phyloP scores from a whole-genome alignment of 2,113 vertebrate genomes.

The Orycteropus afer region DNA sequence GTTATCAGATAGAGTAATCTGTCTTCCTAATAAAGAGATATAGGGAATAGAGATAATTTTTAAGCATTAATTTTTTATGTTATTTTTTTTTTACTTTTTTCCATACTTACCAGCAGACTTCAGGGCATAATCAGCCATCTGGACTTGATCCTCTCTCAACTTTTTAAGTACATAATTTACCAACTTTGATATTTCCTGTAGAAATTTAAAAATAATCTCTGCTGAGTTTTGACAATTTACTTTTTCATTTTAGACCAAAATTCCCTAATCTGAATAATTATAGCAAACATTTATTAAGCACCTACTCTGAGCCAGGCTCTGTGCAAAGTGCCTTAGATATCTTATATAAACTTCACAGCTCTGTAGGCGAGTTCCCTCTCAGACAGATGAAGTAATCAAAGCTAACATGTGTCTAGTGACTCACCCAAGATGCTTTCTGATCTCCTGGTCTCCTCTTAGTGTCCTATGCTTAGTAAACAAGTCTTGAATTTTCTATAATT shows the following conservation, averaged over 20 bases:
- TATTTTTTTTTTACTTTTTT: neutral
- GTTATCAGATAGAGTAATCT: too few relatives aligned
- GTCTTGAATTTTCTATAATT: neutral
- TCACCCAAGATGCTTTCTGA: too few relatives aligned
- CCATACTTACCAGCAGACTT: conserved; percentile 73
- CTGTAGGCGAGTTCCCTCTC: rapidly evolving
- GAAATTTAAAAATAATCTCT: neutral
- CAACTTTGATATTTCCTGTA: conserved; percentile 72
- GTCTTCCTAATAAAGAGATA: neutral
- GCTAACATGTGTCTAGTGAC: neutral
- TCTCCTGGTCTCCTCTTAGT: rapidly evolving
- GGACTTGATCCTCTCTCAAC: conserved; percentile 71
- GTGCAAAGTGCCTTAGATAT: neutral
- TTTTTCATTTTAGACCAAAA: neutral
- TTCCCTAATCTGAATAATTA: neutral
- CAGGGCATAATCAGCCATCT: conserved; percentile 77
- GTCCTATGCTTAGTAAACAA: neutral
- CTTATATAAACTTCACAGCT: rapidly evolving
- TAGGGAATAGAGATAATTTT: neutral
- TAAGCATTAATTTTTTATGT: neutral
- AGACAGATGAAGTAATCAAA: neutral
- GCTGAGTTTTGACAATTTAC: neutral
- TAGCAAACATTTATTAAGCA: neutral
- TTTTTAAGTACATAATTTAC: conserved; percentile 74
- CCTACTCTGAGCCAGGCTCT: rapidly evolving